Evolutionary conservation across 2,113 vertebrate genomes (phyloP), one percentile per base, ranked within the genome.

Genomic region (Mesitornis unicolor): DNA sequence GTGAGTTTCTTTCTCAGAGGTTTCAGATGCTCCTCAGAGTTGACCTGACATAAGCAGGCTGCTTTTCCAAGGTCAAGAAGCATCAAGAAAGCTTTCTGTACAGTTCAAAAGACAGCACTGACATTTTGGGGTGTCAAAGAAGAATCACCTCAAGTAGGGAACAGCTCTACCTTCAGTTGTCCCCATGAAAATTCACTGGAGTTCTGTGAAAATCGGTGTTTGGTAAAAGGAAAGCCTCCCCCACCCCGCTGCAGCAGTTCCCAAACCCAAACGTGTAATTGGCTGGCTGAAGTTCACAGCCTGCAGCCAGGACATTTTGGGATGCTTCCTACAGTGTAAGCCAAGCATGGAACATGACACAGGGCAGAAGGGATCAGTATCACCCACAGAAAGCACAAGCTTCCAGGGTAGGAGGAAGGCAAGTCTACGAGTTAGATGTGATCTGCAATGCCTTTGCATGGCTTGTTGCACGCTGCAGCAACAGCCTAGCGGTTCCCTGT

Each of bases 371-470:
- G 16, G 43, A 47, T 26, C 33, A 82, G 60, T 25, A 40, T n/a
- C 73, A n/a, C 31, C 21, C 11, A 36, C 0, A 7, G 60, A 68
- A 89, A 75, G 17, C 61, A 78, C 2, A 4, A 6, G 3, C 16
- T 71, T 48, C 24, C 69, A 71, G 48, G 48, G 53, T 1, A 84
- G 65, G 40, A 75, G 29, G 53, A 89, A 87, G 57, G 50, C 48
- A 64, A 68, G 13, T 43, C 54, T 1, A 1, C 5, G 48, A 56
- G 45, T 53, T 53, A 69, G 61, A 54, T 0, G 0, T 14, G 13
- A 71, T 56, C 56, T 82, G 64, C n/a, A 71, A 9, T 16, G 11
- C 47, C 38, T 60, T 61, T 40, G 56, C 10, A 4, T 2, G 51
- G 53, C 57, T 65, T 35, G 51, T n/a, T 21, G 24, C 42, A 24